A percentile compares a stretch with the other conserved stretches of the same genome.
phyloP scores from a whole-genome alignment of 2,888 invertebrate species.

The Oasisia sp. region DNA sequence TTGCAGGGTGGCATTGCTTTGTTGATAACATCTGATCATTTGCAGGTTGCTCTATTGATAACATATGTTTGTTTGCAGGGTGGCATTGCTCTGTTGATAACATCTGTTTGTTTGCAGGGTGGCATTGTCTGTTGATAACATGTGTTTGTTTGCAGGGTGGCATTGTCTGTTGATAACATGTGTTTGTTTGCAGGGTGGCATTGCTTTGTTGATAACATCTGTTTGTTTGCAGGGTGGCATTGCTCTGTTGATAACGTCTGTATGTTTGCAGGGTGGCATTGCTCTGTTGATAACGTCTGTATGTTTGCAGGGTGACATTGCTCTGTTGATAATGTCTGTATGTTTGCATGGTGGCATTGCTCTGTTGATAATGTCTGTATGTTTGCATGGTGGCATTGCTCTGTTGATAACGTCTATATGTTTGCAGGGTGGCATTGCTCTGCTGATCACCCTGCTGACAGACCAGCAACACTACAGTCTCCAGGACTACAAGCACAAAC shows the following conservation, averaged over 20 bases:
- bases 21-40: not conserved
- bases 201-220: not conserved
- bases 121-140: constrained; percentile 8
- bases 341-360: too few species aligned
- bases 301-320: too few species aligned
- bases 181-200: not conserved
- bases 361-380: too few species aligned
- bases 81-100: not conserved
- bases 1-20: constrained; percentile 18
- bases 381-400: too few species aligned
- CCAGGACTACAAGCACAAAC: constrained; percentile 26
- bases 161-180: not conserved
- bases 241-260: too few species aligned
- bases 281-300: too few species aligned
- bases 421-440: constrained; percentile 14
- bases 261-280: too few species aligned
- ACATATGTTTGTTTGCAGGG: constrained; percentile 17
- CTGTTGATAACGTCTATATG: not conserved
- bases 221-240: too few species aligned
- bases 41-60: not conserved
- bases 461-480: constrained; percentile 20
- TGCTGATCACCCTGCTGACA: not conserved
- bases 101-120: constrained; percentile 1
- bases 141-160: constrained; percentile 8
- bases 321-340: too few species aligned